phyloP scores from a whole-genome alignment of 2,797 vertebrate species.

The Acrocephalus scirpaceus region DNA sequence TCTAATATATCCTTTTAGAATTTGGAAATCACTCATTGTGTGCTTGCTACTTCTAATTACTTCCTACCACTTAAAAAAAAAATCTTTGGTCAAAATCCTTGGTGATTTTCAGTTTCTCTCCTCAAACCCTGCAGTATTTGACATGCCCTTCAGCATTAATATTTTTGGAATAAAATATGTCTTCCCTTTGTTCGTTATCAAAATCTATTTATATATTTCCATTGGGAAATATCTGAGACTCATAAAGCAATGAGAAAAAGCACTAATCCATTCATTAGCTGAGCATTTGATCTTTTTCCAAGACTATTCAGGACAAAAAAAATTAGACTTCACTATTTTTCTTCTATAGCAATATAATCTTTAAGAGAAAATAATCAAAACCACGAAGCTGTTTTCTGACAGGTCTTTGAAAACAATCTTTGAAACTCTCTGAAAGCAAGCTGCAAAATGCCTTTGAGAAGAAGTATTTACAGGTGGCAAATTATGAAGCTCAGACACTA shows the following conservation, averaged over 20 bases:
- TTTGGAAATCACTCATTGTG: not conserved
- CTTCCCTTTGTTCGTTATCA: conserved; percentile 35
- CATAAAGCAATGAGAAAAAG: conserved; percentile 13
- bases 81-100: conserved; percentile 17
- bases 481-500: not conserved
- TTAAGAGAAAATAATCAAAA: not conserved
- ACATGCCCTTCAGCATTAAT: conserved; percentile 39
- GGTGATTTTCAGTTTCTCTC: not conserved
- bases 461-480: not conserved
- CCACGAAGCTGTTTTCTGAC: not conserved
- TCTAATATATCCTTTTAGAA: not conserved
- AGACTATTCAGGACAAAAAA: not conserved
- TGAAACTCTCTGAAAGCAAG: not conserved
- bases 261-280: conserved; percentile 48
- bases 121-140: not conserved
- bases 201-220: conserved; percentile 58
- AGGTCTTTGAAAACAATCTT: not conserved
- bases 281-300: conserved; percentile 52
- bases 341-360: not conserved
- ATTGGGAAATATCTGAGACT: conserved; percentile 47
- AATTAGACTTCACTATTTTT: not conserved
- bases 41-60: conserved; percentile 27
- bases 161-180: conserved; percentile 31
- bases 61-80: not conserved
- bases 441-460: not conserved